Percentiles rank a stretch among this genome's conserved stretches.
Conservation (phyloP, 2,888 invertebrate genomes). For the Melanostoma scalare region DNA sequence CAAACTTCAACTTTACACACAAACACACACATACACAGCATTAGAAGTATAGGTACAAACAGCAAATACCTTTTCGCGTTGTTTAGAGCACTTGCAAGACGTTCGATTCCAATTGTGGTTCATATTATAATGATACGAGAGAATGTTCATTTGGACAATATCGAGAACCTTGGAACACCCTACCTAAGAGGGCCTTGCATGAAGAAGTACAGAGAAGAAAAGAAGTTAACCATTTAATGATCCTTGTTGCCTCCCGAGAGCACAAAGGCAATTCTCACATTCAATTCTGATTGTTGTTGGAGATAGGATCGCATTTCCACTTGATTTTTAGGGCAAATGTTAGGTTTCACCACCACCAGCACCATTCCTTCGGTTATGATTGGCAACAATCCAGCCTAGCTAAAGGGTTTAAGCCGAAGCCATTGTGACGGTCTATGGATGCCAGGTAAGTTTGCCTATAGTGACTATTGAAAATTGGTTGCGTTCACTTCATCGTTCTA, state of each 20-base stretch:
- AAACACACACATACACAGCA: background rate
- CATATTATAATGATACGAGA: constrained; percentile 65
- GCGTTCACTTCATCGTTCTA: too few species aligned
- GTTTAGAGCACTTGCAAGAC: constrained; percentile 19
- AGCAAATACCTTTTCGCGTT: constrained; percentile 23
- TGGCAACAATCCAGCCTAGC: constrained; percentile 35
- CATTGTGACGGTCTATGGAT: background rate
- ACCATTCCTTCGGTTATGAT: constrained; percentile 16
- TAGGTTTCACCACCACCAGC: constrained; percentile 23
- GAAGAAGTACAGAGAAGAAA: constrained; percentile 14
- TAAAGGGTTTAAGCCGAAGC: constrained; percentile 26
- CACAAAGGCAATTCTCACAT: constrained; percentile 63
- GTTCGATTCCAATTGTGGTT: constrained; percentile 67
- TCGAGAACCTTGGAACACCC: constrained; percentile 28
- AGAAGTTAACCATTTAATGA: constrained; percentile 53
- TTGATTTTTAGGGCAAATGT: constrained; percentile 65
- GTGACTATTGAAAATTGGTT: too few species aligned
- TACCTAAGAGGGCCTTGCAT: constrained; percentile 44
- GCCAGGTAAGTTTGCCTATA: background rate
- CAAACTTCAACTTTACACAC: constrained; percentile 50
- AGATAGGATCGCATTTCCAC: constrained; percentile 68
- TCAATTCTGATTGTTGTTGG: constrained; percentile 46
- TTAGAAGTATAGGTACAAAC: too few species aligned
- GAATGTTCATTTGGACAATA: constrained; percentile 42
- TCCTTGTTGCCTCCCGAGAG: constrained; percentile 49